Evolutionary conservation across 1,140 invertebrate species (phyloP), one percentile per base, ranked within the genome.

Genomic region (Brachionus sp.): DNA sequence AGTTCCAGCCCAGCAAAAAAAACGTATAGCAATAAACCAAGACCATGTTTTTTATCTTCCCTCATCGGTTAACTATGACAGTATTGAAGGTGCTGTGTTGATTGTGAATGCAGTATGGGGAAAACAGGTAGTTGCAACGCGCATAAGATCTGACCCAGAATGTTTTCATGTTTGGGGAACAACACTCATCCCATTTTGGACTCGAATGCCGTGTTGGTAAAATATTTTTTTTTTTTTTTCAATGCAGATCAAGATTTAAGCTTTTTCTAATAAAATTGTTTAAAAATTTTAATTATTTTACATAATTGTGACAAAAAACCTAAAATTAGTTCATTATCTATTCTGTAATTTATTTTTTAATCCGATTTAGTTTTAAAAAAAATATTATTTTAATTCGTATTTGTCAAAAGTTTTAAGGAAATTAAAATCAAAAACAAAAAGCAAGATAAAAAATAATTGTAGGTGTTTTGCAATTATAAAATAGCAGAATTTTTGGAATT

Each of bases 81-180:
- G 50, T 42, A 10, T 29, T 3, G 33, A 19, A 13, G 77, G 77
- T 10, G 77, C 57, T 5, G 7, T 23, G n/a, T 44, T 80, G 19
- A 19, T 42, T 37, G 77, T 80, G 16, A 33, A 64, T 62, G 77
- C 77, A 19, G 50, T 80, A 3, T 7, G 23, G 19, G 77, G 77
- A 35, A 80, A 39, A 25, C 29, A 53, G 13, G 77, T 80, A 19
- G 19, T 42, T 19, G 62, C 46, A 9, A 62, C 37, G n/a, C 19
- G 77, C 39, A 33, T 80, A 10, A n/a, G 23, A 29, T 12, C 5
- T 19, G 57, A 80, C 25, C 77, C 77, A 2, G 77, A 80, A 13
- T 80, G 77, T 12, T 62, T 80, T 80, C 77, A 80, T 29, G 77
- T 80, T 25, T 80, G 50, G 46, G 77, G 77, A 39, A 80, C 77